These are phyloP conservation scores for Microcebus jonahi DNA, from an alignment of 2,113 vertebrate genomes.

Conservation along the genomic window DNA sequence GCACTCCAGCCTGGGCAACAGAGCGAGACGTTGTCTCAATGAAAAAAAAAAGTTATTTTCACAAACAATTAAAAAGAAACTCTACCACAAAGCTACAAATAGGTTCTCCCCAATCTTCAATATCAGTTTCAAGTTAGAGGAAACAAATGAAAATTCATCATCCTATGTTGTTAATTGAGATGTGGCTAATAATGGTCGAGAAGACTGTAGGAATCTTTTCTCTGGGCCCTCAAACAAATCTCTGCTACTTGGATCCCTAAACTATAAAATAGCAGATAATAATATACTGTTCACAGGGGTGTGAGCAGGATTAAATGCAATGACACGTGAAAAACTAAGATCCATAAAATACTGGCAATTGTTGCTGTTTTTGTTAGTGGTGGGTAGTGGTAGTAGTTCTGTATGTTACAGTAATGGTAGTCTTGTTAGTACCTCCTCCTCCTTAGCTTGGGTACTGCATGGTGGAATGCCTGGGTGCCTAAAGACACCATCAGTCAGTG, in stretches of 20 bases:
- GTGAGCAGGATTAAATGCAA: neutral
- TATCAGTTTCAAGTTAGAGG: neutral
- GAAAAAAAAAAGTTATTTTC: neutral
- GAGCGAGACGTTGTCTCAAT: too few species aligned
- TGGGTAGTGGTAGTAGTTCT: neutral
- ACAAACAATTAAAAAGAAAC: neutral
- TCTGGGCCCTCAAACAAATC: neutral
- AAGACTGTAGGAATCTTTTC: neutral
- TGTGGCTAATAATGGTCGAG: neutral
- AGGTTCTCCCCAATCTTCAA: neutral
- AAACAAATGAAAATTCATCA: neutral
- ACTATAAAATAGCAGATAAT: neutral
- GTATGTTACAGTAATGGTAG: neutral
- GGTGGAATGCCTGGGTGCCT: neutral
- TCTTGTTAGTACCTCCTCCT: neutral
- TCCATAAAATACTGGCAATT: neutral
- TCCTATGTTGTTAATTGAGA: neutral
- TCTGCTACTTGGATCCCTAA: neutral
- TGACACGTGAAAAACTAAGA: neutral
- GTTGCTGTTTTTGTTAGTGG: neutral
- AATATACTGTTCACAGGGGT: neutral
- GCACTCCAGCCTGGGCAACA: too few species aligned
- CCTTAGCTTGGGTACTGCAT: too few species aligned
- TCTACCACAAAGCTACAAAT: neutral
- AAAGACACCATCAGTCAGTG: too few species aligned